Conservation (phyloP, 2,113 vertebrate species). For the Conger conger region DNA sequence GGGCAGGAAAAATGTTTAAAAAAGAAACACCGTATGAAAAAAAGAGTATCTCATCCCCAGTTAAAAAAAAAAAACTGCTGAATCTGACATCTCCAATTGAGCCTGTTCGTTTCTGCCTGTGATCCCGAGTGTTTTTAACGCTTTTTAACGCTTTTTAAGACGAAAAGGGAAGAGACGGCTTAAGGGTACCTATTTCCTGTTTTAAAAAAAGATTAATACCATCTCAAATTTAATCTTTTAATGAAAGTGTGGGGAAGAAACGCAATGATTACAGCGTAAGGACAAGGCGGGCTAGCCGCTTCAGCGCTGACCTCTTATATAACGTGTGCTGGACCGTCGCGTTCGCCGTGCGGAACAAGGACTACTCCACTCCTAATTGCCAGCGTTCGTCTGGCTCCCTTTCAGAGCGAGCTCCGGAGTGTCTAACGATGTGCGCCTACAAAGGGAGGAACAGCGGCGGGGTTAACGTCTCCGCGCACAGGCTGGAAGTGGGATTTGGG, state of each 20-base stretch:
- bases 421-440: slow-evolving; percentile 65
- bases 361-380: slow-evolving; percentile 67
- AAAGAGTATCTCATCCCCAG: not conserved
- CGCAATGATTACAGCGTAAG: slow-evolving; percentile 25
- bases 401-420: slow-evolving; percentile 48
- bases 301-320: slow-evolving; percentile 36
- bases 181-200: slow-evolving; percentile 12
- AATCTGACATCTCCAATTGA: slow-evolving; percentile 7
- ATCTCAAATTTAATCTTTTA: slow-evolving; percentile 30
- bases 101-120: slow-evolving; percentile 15
- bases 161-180: not conserved
- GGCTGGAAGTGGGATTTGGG: slow-evolving; percentile 70
- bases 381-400: slow-evolving; percentile 55
- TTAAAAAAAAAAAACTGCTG: not conserved
- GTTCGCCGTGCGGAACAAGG: slow-evolving; percentile 57
- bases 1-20: not conserved
- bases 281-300: slow-evolving; percentile 4
- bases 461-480: slow-evolving; percentile 63
- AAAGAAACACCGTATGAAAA: not conserved
- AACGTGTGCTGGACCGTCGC: slow-evolving; percentile 57
- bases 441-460: slow-evolving; percentile 59
- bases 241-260: slow-evolving; percentile 23
- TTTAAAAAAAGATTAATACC: slow-evolving; percentile 16
- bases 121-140: slow-evolving; percentile 4
- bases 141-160: not conserved